A percentile compares a stretch with the other conserved stretches of the same genome.
phyloP scores from a whole-genome alignment of 2,797 vertebrate genomes.

The Poliocrania exsul region DNA sequence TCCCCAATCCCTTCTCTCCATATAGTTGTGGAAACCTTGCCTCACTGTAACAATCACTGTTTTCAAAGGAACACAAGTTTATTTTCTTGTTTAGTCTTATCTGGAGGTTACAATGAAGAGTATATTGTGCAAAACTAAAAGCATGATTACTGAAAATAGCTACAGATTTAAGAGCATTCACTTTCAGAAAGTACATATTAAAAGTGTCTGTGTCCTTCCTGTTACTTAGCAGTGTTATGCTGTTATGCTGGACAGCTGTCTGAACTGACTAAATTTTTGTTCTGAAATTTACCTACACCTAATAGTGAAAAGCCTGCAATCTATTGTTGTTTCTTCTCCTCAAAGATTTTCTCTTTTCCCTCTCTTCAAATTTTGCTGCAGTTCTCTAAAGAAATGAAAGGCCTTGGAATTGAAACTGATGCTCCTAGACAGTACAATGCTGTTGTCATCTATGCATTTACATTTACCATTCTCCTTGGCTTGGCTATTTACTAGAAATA shows the following conservation, averaged over 20 bases:
- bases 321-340: neutral
- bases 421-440: slow-evolving; percentile 11
- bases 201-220: neutral
- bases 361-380: neutral
- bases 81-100: neutral
- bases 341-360: neutral
- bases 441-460: slow-evolving; percentile 50
- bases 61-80: neutral
- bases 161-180: neutral
- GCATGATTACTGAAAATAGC: neutral
- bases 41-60: accelerated
- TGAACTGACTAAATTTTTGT: neutral
- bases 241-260: neutral
- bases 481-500: slow-evolving; percentile 71
- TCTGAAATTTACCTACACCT: neutral
- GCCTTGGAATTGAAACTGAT: slow-evolving; percentile 25
- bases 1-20: neutral
- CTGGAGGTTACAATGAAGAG: neutral
- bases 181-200: neutral
- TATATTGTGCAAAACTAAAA: neutral
- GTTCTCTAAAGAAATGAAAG: slow-evolving; percentile 15
- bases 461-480: slow-evolving; percentile 65
- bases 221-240: neutral
- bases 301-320: neutral
- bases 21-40: neutral